Base-by-base conservation (phyloP, 2,797 vertebrate genomes). In the Stomatorhinus walkeri region DNA sequence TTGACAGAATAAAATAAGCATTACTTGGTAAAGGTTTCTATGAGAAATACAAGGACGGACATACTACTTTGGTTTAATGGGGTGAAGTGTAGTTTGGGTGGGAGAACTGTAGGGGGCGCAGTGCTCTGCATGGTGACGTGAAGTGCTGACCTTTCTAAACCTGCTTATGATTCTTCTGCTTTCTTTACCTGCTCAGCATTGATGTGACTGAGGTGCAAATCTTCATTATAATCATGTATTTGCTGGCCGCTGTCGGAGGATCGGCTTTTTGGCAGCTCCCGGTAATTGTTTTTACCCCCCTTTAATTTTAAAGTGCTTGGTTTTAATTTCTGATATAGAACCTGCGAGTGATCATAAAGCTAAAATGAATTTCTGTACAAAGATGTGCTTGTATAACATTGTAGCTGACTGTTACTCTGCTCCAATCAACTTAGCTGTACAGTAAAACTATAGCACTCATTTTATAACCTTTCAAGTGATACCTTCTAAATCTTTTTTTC, bases 181-280 rank as follows among this genome's bases (percentile, higher is more conserved):
- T 95, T 94, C 96, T 93, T 91, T 94, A 95, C 94, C 94, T 95
- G 93, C 95, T 97, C 96, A 99, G 98, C 96, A 98, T 99, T 96
- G 98, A 99, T 96, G 98, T 99, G 96, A 99, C 98, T 94, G 98
- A 99, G 95, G 98, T 99, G 93, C 98, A 99, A 96, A 97, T 99
- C 98, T 98, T 99, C 98, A 99, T 99, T 94, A 99, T 99, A 95
- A 94, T 96, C 96, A 96, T 99, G 97, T 98, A 99, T 96, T 96
- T 99, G 94, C 97, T 99, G 96, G 97, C 98, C 95, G 98, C 97
- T 92, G 96, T 97, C 94, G 98, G 98, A 96, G 98, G 98, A 97
- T 96, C 98, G 92, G 95, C 97, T 95, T 97, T 99, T 95, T 99
- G 98, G 98, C 96, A 99, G 95, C 97, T 97, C 92, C 96, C 96